Evolutionary conservation across 2,888 invertebrate genomes (phyloP).

Genomic region (Lasioglossum lativentre): DNA sequence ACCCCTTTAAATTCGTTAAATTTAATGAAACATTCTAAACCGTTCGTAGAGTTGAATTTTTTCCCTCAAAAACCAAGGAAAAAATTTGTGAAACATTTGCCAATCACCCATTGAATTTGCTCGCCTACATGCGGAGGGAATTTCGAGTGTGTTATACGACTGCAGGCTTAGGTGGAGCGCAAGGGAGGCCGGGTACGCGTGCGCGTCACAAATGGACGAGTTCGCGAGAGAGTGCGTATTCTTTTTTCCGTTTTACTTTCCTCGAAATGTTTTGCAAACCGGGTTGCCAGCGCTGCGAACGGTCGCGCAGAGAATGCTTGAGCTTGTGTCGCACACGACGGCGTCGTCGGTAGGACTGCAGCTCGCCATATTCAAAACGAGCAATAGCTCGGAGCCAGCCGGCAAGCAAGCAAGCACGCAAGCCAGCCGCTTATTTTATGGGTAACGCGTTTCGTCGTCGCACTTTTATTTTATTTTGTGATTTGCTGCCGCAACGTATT

Average conservation of each 20-base stretch:
- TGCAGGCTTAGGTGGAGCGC: conserved; percentile 24
- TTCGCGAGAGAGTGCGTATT: conserved; percentile 53
- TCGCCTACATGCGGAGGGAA: neutral
- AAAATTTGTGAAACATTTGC: neutral
- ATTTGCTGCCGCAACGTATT: conserved; percentile 59
- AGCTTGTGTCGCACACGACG: conserved; percentile 25
- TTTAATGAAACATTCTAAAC: neutral
- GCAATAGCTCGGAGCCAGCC: conserved; percentile 63
- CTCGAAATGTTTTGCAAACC: conserved; percentile 51
- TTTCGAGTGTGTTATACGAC: neutral
- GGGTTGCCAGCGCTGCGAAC: conserved; percentile 26
- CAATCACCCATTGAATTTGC: neutral
- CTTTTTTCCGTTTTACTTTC: conserved; percentile 15
- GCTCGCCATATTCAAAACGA: conserved; percentile 67
- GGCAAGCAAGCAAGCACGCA: neutral
- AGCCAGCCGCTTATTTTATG: conserved; percentile 70
- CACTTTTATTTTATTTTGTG: conserved; percentile 69
- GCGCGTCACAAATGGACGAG: conserved; percentile 46
- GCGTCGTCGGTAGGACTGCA: conserved; percentile 28
- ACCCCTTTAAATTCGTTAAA: neutral
- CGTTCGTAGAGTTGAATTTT: neutral
- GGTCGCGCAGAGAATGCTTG: conserved; percentile 29
- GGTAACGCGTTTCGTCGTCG: conserved; percentile 70
- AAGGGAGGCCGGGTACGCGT: neutral
- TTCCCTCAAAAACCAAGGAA: neutral